Percentiles rank a stretch among this genome's conserved stretches.
Conservation (phyloP, 1,140 invertebrate species). For the Coptotermes formosanus region DNA sequence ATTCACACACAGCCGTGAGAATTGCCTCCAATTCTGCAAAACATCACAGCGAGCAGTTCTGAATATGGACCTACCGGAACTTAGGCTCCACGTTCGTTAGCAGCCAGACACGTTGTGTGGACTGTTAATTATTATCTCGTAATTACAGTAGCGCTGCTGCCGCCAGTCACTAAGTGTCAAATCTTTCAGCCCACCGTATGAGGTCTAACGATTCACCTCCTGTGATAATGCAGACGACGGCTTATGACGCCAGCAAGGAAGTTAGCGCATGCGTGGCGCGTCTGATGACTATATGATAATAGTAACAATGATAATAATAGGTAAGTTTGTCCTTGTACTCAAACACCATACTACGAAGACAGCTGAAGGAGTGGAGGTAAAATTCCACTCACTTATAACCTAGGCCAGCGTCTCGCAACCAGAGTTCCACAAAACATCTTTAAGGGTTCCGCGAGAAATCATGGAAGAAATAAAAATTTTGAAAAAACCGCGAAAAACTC, state of each 20-base stretch:
- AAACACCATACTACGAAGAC: too few relatives aligned
- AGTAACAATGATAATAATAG: too few relatives aligned
- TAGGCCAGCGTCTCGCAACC: too few relatives aligned
- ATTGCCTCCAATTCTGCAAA: not conserved
- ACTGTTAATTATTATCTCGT: not conserved
- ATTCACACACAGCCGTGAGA: conserved; percentile 4
- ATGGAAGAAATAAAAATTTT: too few relatives aligned
- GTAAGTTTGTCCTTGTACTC: too few relatives aligned
- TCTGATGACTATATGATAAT: too few relatives aligned
- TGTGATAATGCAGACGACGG: not conserved
- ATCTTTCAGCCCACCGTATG: not conserved
- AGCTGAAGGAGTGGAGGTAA: too few relatives aligned
- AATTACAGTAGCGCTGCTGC: not conserved
- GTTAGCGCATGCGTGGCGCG: too few relatives aligned
- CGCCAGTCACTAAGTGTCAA: not conserved
- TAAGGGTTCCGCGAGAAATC: too few relatives aligned
- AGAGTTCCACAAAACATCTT: too few relatives aligned
- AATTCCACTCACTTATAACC: too few relatives aligned
- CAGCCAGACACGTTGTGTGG: not conserved
- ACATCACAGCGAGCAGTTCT: not conserved
- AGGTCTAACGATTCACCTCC: not conserved
- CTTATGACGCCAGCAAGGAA: not conserved
- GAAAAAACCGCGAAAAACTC: too few relatives aligned
- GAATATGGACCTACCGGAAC: not conserved
- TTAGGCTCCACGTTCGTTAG: not conserved